phyloP scores from a whole-genome alignment of 2,888 invertebrate genomes.

The Tolmerus cingulatus region DNA sequence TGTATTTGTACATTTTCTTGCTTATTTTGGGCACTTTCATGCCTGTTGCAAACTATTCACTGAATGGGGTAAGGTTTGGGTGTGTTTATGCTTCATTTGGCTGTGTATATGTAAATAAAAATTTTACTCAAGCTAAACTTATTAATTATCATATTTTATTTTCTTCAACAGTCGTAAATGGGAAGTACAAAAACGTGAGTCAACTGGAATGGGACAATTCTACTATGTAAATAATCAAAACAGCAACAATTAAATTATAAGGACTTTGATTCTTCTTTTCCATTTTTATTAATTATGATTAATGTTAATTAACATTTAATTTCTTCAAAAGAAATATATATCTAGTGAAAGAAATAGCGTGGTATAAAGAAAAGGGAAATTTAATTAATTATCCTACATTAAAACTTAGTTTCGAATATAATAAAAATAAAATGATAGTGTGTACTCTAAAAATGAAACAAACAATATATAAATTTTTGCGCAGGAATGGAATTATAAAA shows the following conservation, averaged over 20 bases:
- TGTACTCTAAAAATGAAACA: no score
- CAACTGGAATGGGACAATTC: constrained; percentile 82
- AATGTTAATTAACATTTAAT: neutral
- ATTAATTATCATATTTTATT: neutral
- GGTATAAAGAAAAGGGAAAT: neutral
- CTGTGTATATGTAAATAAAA: no score
- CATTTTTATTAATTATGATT: neutral
- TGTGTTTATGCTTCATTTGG: no score
- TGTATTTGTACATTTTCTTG: no score
- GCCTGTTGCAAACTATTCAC: no score
- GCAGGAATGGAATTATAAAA: no score
- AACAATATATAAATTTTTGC: no score
- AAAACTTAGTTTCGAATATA: no score
- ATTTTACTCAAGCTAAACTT: no score
- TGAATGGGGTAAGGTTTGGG: no score
- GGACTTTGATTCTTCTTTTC: neutral
- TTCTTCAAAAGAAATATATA: neutral
- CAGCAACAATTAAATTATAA: neutral
- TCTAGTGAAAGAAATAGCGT: neutral
- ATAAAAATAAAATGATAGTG: no score
- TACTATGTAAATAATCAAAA: constrained; percentile 70
- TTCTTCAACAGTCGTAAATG: constrained; percentile 55
- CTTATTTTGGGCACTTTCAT: no score
- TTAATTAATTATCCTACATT: neutral
- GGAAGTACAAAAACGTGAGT: constrained; percentile 76